A percentile compares a stretch with the other conserved stretches of the same genome.
Evolutionary conservation across 2,797 vertebrate genomes (phyloP).

Genomic region (Helarctos malayanus): DNA sequence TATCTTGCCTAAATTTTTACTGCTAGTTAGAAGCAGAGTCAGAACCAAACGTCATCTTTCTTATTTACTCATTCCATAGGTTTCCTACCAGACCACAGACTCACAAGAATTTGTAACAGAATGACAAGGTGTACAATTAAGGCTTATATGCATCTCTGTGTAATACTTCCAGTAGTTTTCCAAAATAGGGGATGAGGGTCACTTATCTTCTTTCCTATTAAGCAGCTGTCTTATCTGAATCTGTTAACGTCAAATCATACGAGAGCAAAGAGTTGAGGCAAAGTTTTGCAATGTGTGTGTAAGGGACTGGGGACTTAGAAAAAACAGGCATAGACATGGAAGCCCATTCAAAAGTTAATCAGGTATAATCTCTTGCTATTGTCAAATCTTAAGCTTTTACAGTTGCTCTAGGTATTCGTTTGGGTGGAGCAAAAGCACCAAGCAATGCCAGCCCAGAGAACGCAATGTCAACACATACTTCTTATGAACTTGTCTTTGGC

Average conservation of each 20-base stretch:
- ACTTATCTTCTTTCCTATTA: neutral
- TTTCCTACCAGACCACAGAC: neutral
- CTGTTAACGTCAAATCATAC: neutral
- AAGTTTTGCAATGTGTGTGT: neutral
- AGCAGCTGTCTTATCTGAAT: neutral
- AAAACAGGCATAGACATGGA: neutral
- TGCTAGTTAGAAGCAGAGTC: neutral
- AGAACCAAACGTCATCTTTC: neutral
- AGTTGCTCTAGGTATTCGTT: neutral
- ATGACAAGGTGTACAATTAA: neutral
- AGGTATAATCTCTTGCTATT: neutral
- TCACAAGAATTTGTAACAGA: neutral
- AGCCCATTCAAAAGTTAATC: neutral
- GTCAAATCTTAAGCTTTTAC: slow-evolving; percentile 6
- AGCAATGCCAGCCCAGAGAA: neutral
- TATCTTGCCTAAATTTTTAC: neutral
- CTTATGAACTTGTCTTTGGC: neutral
- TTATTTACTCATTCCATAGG: neutral
- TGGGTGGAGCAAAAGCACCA: neutral
- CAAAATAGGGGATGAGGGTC: neutral
- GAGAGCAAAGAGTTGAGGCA: neutral
- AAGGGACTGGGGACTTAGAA: neutral
- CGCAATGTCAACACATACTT: neutral
- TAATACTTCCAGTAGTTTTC: neutral
- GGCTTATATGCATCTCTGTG: neutral